Base-by-base conservation (phyloP, 2,113 vertebrate genomes). In the Rhinogobius similis region DNA sequence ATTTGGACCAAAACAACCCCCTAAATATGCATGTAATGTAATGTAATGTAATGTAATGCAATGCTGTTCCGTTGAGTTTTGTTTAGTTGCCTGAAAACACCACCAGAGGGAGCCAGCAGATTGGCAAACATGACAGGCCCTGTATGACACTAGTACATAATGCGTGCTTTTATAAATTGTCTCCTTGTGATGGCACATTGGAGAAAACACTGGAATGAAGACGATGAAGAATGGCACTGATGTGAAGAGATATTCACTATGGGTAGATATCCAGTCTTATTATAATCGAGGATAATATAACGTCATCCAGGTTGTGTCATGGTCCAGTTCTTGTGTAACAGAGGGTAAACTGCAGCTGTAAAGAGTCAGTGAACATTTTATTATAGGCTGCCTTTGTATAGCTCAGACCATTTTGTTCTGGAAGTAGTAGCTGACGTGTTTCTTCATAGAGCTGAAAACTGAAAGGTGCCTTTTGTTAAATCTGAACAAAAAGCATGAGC, bases 131-230 rank as follows among this genome's bases (percentile, higher is more conserved):
- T 21, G 20, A 70, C 1, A n/a, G 77, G 75, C 68, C 72, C 59
- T 23, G 10, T 12, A 26, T 26, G 23, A 21, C 52, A 14, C 23
- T 8, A n/a, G 10, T n/a, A 20, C 2, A 48, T 62, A 32, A 77
- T 29, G 62, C 38, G 69, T 65, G 43, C 38, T 26, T 29, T 58
- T 58, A 21, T 38, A 62, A 52, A 59, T 63, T 70, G 36, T 65
- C 78, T 50, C 72, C 52, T 55, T 29, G 66, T 78, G 84, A 87
- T 90, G 88, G 88, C 90, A 90, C 89, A 80, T 73, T 63, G 80
- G 85, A 90, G 78, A 79, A 83, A 78, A 89, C 29, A 72, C 72
- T 75, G 72, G 50, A 76, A 82, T 74, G 67, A 61, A 61, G 10
- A 58, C 53, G 3, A 58, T 71, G 71, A 81, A 67, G 39, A 87